Evolutionary conservation across 2,888 invertebrate species (phyloP).

Genomic region (Lymantria monacha): DNA sequence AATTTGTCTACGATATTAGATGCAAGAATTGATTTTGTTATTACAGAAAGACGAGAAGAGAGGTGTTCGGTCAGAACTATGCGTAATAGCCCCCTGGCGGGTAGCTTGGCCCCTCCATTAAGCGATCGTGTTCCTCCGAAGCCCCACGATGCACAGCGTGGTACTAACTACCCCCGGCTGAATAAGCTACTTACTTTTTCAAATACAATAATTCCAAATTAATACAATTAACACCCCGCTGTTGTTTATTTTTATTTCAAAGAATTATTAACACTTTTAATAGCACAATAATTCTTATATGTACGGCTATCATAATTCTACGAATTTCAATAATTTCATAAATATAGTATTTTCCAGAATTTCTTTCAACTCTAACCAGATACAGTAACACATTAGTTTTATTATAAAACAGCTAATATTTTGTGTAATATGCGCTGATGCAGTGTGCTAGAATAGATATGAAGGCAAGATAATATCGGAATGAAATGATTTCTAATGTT

Average conservation of each 20-base stretch:
- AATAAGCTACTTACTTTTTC: conserved; percentile 43
- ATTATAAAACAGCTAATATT: too few species aligned
- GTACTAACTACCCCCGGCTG: conserved; percentile 35
- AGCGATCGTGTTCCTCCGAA: conserved; percentile 56
- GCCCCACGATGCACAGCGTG: conserved; percentile 68
- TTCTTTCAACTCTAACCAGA: too few species aligned
- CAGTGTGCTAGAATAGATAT: too few species aligned
- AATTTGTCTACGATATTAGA: conserved; percentile 15
- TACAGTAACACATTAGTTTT: too few species aligned
- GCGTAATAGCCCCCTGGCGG: conserved; percentile 62
- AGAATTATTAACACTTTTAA: not conserved
- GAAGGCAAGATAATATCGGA: too few species aligned
- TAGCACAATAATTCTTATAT: too few species aligned
- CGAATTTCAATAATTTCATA: too few species aligned
- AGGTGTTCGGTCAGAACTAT: conserved; percentile 64
- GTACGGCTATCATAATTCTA: too few species aligned
- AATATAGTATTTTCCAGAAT: too few species aligned
- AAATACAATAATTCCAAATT: conserved; percentile 43
- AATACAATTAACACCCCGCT: conserved; percentile 38
- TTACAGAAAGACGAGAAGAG: conserved; percentile 57
- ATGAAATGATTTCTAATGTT: too few species aligned
- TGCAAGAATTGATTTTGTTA: conserved; percentile 52
- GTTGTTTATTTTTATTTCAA: conserved; percentile 3
- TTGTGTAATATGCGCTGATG: too few species aligned
- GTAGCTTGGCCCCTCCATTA: conserved; percentile 63